phyloP scores from a whole-genome alignment of 2,113 vertebrate species.

The Platysteira castanea region DNA sequence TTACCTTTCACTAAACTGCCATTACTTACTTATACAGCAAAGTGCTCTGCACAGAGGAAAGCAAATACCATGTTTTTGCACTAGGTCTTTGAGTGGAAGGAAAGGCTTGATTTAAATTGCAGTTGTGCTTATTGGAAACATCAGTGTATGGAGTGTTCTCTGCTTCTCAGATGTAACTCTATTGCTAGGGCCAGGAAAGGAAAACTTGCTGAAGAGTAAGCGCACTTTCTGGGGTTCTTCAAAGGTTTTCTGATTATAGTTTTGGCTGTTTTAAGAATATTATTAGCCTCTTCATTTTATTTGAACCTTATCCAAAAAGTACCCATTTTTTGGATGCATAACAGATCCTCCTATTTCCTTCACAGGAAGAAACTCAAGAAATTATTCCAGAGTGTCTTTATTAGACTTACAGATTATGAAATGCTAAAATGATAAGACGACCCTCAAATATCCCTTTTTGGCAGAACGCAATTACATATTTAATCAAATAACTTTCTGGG shows the following conservation, averaged over 20 bases:
- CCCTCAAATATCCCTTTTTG: neutral
- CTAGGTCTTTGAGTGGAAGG: neutral
- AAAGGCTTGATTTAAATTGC: neutral
- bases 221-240: neutral
- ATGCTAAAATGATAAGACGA: neutral
- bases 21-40: neutral
- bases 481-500: neutral
- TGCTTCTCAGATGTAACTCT: neutral
- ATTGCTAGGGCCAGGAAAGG: neutral
- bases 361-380: neutral
- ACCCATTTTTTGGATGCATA: neutral
- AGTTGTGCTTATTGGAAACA: neutral
- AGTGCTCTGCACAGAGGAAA: neutral
- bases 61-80: neutral
- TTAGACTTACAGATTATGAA: neutral
- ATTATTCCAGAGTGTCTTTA: neutral
- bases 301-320: neutral
- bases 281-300: neutral
- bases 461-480: neutral
- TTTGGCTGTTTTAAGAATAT: neutral
- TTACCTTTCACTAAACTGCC: neutral
- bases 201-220: neutral
- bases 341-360: neutral
- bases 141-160: neutral
- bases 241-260: neutral